Evolutionary conservation across 2,113 vertebrate genomes (phyloP).

Genomic region (Protomyctophum bolini): DNA sequence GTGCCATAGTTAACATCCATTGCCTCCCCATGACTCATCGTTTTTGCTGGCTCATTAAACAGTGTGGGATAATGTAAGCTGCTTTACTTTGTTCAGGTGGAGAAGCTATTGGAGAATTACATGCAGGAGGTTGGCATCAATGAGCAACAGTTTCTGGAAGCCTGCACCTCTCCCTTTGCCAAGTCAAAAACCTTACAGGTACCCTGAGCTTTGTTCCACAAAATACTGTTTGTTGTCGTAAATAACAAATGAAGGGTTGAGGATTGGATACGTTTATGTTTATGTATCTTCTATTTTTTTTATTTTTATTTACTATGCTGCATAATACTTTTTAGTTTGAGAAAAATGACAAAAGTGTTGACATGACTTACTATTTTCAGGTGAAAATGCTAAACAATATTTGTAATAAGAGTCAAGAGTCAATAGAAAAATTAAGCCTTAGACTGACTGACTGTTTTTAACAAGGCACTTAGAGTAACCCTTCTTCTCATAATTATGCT

Average conservation of each 20-base stretch:
- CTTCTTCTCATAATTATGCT: too few species aligned
- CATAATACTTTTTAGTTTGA: too few species aligned
- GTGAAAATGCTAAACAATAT: too few species aligned
- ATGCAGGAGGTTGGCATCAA: constrained; percentile 96
- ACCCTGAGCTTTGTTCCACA: constrained; percentile 19
- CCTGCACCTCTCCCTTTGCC: constrained; percentile 90
- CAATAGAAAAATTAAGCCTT: too few species aligned
- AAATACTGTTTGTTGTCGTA: constrained; percentile 16
- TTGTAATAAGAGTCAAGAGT: too few species aligned
- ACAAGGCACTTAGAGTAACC: too few species aligned
- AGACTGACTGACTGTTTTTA: too few species aligned
- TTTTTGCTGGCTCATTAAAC: constrained; percentile 26
- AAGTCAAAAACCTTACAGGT: constrained; percentile 91
- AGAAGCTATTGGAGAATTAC: constrained; percentile 89
- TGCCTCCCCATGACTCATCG: neutral
- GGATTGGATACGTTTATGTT: constrained; percentile 28
- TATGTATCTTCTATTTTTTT: too few species aligned
- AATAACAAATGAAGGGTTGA: constrained; percentile 28
- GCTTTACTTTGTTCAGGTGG: constrained; percentile 81
- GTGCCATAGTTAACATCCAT: neutral
- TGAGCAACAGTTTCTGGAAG: constrained; percentile 93
- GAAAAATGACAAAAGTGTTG: too few species aligned
- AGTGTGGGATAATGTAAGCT: constrained; percentile 28
- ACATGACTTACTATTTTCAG: too few species aligned
- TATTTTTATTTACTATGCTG: too few species aligned